Evolutionary conservation across 2,113 vertebrate species (phyloP), one percentile per base, ranked within the genome.

Genomic region (Albula glossodonta): DNA sequence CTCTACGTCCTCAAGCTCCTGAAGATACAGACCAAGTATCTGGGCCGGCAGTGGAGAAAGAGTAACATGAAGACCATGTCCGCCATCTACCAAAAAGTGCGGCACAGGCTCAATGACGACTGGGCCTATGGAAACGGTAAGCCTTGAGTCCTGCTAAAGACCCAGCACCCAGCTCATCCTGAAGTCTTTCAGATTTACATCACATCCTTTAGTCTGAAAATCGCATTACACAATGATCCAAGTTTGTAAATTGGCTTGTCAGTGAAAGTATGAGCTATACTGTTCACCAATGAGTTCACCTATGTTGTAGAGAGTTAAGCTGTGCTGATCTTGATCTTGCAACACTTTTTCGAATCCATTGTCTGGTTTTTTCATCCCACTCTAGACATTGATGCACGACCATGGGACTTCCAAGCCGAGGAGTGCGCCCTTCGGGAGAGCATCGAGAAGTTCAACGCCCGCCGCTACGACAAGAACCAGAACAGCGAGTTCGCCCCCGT

Each of bases 391-490:
- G 98, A 99, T 8, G 98, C 98, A 0, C 96, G 98, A 19, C 98
- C 98, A 0, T 99, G 98, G 98, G 98, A 99, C 91, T 99, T 99
- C 95, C 98, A 99, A 93, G 98, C 98, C 0, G 98, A 99, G 91
- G 98, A 99, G 86, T 99, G 98, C 81, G 97, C 97, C 5, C 93
- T 99, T 84, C 94, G 98, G 5, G 97, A 97, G 93, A 97, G 94
- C 95, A 99, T 99, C 0, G 98, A 99, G 88, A 96, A 96, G 86
- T 99, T 99, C 91, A 99, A 99, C 92, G 95, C 95, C 88, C 96
- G 98, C 4, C 94, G 98, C 3, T 99, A 99, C 0, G 97, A 97
- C 89, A 94, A 91, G 81, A 91, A 95, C 78, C 96, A 92, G 77
- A 96, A 95, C 52, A 92, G 96, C 0, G 98, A 99, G 80, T 99